These are phyloP conservation scores for Pantelozetes paolii DNA, from an alignment of 2,888 invertebrate genomes.

Conservation along the genomic window DNA sequence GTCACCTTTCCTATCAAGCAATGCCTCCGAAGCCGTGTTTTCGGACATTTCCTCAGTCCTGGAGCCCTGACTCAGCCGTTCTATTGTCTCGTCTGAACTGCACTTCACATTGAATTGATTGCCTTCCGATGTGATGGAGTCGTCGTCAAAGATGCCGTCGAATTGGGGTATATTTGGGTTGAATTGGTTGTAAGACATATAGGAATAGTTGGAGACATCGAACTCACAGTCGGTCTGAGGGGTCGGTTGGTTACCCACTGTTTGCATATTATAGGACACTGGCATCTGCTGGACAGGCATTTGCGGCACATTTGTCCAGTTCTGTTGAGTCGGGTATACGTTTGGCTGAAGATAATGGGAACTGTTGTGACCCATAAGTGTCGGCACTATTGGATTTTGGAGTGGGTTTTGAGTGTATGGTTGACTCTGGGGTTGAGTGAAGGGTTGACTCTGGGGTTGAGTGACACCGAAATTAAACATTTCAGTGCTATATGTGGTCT, in stretches of 20 bases:
- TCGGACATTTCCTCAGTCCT: constrained; percentile 6
- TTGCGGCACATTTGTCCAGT: background rate
- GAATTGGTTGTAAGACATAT: background rate
- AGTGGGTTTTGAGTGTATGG: background rate
- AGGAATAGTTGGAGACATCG: constrained; percentile 14
- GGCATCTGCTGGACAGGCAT: background rate
- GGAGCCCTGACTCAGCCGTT: constrained; percentile 22
- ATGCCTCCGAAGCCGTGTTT: background rate
- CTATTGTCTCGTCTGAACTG: constrained; percentile 6
- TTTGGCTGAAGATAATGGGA: background rate
- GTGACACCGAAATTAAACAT: background rate
- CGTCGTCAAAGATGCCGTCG: constrained; percentile 37
- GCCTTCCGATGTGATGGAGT: constrained; percentile 4
- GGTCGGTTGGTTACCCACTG: background rate
- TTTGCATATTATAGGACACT: background rate
- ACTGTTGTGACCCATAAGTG: background rate
- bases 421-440: background rate
- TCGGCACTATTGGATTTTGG: constrained; percentile 21
- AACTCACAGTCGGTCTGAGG: background rate
- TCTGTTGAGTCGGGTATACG: background rate
- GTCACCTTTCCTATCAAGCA: background rate
- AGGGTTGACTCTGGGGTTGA: background rate
- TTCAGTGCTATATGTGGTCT: background rate
- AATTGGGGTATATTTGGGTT: constrained; percentile 41
- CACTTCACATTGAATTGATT: constrained; percentile 10